Evolutionary conservation across 2,113 vertebrate species (phyloP).

Genomic region (Siniperca knerii): DNA sequence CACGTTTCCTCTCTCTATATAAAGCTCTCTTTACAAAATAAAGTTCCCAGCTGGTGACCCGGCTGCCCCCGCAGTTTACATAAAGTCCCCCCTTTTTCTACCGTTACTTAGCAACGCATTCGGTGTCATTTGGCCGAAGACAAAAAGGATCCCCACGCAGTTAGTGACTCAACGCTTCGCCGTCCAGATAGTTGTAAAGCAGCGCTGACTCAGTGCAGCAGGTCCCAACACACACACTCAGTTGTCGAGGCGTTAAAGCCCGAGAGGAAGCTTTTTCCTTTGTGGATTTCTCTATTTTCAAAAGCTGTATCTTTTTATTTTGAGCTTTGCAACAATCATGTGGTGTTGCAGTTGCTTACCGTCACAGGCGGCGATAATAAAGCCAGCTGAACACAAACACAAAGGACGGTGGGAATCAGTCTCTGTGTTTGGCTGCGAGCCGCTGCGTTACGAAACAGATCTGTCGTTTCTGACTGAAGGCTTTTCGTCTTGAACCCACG

Average conservation of each 20-base stretch:
- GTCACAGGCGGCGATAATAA: neutral
- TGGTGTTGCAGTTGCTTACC: neutral
- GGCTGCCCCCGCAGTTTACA: slow-evolving; percentile 4
- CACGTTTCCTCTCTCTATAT: slow-evolving; percentile 8
- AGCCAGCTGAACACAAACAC: neutral
- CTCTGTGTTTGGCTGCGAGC: neutral
- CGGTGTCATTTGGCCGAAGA: slow-evolving; percentile 12
- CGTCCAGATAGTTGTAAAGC: slow-evolving; percentile 23
- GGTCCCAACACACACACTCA: neutral
- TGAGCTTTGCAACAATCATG: neutral
- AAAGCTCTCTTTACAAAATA: neutral
- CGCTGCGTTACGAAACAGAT: slow-evolving; percentile 21
- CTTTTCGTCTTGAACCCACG: slow-evolving; percentile 19
- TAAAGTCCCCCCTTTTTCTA: neutral
- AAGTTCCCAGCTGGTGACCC: slow-evolving; percentile 24
- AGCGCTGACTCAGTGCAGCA: slow-evolving; percentile 33
- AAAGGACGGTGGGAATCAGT: neutral
- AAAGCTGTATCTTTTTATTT: neutral
- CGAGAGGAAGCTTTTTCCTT: neutral
- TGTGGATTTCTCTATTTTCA: neutral
- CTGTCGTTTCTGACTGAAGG: slow-evolving; percentile 9
- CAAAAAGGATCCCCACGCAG: slow-evolving; percentile 37
- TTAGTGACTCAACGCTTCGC: slow-evolving; percentile 50
- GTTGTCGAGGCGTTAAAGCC: neutral
- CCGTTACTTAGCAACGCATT: slow-evolving; percentile 62